Conservation (phyloP, 2,888 invertebrate species). For the Dyspetes luteomarginatus region DNA sequence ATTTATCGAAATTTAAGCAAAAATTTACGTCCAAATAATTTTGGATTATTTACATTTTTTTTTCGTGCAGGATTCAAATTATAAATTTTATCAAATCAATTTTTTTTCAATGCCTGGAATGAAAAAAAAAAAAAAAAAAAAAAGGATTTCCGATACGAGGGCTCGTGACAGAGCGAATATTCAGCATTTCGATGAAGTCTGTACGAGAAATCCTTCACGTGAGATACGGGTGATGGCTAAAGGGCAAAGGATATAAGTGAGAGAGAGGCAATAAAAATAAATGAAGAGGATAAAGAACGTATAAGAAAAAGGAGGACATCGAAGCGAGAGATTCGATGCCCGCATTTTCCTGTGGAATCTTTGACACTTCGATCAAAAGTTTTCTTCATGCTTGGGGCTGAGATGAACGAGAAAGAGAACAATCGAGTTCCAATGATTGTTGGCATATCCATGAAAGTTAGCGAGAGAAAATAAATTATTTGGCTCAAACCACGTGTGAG, state of each 20-base stretch:
- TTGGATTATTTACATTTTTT: too few relatives aligned
- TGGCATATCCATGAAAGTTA: background rate
- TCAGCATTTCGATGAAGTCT: conserved; percentile 31
- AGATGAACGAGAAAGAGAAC: background rate
- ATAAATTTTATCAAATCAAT: background rate
- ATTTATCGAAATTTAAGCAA: too few relatives aligned
- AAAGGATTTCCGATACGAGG: background rate
- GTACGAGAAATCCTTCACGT: background rate
- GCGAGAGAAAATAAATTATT: conserved; percentile 7
- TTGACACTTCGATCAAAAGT: conserved; percentile 46
- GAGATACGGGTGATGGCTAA: conserved; percentile 21
- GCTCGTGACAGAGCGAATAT: background rate
- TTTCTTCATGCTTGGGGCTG: background rate
- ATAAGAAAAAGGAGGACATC: conserved; percentile 13
- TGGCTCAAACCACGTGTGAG: background rate
- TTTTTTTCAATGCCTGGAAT: background rate
- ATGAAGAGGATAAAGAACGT: conserved; percentile 4
- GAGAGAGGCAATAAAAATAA: conserved; percentile 4
- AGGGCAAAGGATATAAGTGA: conserved; percentile 7
- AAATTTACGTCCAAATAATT: too few relatives aligned
- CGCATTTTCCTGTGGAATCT: conserved; percentile 27
- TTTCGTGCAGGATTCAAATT: too few relatives aligned
- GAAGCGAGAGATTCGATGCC: conserved; percentile 20
- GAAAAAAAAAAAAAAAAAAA: background rate
- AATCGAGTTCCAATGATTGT: conserved; percentile 34